A percentile compares a stretch with the other conserved stretches of the same genome.
phyloP scores from a whole-genome alignment of 2,797 vertebrate species.

The Cheirogaleus major region DNA sequence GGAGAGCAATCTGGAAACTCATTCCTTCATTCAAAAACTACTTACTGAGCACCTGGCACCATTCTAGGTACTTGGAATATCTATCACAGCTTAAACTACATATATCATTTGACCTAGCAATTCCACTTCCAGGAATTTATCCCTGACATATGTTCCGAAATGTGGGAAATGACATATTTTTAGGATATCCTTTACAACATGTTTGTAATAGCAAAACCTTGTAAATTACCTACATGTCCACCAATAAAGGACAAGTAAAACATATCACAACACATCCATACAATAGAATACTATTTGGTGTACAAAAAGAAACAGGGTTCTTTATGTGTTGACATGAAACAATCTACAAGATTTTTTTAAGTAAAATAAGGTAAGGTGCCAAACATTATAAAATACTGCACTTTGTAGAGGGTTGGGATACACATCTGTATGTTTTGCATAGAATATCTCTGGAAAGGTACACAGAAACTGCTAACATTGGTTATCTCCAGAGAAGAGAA shows the following conservation, averaged over 20 bases:
- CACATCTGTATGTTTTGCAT: background rate
- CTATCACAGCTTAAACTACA: background rate
- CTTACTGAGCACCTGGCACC: background rate
- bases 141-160: background rate
- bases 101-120: background rate
- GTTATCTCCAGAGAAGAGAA: background rate
- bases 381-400: conserved; percentile 29
- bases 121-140: background rate
- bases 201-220: background rate
- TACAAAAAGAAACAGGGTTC: background rate
- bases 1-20: background rate
- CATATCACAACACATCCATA: background rate
- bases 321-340: background rate
- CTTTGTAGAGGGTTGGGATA: background rate
- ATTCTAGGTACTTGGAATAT: background rate
- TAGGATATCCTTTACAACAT: background rate
- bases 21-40: background rate
- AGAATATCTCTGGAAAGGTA: background rate
- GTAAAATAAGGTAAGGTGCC: background rate
- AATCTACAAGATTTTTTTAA: background rate
- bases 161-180: background rate
- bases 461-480: background rate
- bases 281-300: background rate
- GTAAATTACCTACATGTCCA: background rate
- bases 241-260: background rate